Evolutionary conservation across 1,140 invertebrate species (phyloP), one percentile per base, ranked within the genome.

Genomic region (Oryctes rhinoceros): DNA sequence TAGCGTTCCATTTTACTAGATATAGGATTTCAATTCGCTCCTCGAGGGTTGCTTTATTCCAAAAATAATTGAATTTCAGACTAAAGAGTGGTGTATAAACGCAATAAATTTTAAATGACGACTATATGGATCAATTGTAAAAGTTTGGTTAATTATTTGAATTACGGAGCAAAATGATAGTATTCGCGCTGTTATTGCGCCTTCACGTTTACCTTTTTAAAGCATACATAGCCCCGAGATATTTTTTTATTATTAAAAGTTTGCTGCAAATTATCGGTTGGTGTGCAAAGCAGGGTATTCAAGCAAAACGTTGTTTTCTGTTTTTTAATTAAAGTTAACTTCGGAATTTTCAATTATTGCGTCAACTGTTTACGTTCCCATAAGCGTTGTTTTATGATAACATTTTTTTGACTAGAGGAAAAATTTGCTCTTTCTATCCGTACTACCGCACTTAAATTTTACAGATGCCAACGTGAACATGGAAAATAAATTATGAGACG

Each of bases 291-390:
- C 53, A 59, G 15, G 13, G 18, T 6, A 59, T n/a, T 18, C n/a
- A 59, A 59, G 13, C 18, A 18, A 18, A 59, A 18, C 53, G 53
- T 44, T 44, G 5, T 44, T 44, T 44, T 44, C 39, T 10, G 18
- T 6, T 59, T 59, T 53, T 59, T 18, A 59, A 59, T 59, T 59
- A 59, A 59, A 59, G n/a, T 59, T 59, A n/a, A 18, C 18, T 59
- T 18, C 53, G 53, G 53, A 59, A 59, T 59, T 59, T 59, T 59
- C n/a, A 59, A 59, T 59, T 59, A 59, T 59, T 59, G n/a, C 53
- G 53, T n/a, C 18, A 59, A 59, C 15, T 59, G 53, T 59, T 59
- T 59, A 59, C 53, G 18, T 15, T 59, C 15, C n/a, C 53, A 18
- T 18, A 18, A 59, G 18, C 15, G 18, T n/a, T 18, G 53, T 18